Evolutionary conservation across 2,797 vertebrate genomes (phyloP).

Genomic region (Denticeps clupeoides): DNA sequence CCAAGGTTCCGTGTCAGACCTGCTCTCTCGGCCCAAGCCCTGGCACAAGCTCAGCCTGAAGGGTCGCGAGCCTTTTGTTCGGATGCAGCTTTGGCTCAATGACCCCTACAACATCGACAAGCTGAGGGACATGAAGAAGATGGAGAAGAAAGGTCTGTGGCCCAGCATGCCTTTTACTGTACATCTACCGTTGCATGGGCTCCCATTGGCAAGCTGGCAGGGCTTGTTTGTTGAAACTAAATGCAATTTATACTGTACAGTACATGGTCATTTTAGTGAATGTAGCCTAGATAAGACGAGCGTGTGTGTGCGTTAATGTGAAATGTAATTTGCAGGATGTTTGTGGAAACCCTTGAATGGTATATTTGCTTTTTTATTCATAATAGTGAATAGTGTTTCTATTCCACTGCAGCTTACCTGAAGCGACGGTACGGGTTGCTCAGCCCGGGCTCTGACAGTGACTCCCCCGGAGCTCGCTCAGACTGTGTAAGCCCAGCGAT

Average conservation of each 20-base stretch:
- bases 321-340: no score
- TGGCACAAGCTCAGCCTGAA: slow-evolving; percentile 98
- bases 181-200: no score
- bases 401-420: slow-evolving; percentile 73
- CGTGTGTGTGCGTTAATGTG: no score
- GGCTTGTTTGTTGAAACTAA: no score
- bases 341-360: no score
- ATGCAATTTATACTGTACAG: no score
- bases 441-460: slow-evolving; percentile 82
- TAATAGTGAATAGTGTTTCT: neutral
- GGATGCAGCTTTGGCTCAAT: slow-evolving; percentile 97
- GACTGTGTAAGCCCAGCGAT: slow-evolving; percentile 83
- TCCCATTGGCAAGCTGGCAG: no score
- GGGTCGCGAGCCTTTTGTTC: slow-evolving; percentile 92
- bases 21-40: slow-evolving; percentile 91
- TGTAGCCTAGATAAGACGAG: no score
- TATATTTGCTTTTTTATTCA: neutral
- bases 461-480: slow-evolving; percentile 74
- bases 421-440: slow-evolving; percentile 90
- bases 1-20: slow-evolving; percentile 94
- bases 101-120: slow-evolving; percentile 94
- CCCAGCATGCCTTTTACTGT: no score
- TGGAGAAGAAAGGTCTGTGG: slow-evolving; percentile 92
- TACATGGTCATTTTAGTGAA: no score
- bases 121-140: slow-evolving; percentile 92